Conservation (phyloP, 2,888 invertebrate genomes). For the Torymus tubicola region DNA sequence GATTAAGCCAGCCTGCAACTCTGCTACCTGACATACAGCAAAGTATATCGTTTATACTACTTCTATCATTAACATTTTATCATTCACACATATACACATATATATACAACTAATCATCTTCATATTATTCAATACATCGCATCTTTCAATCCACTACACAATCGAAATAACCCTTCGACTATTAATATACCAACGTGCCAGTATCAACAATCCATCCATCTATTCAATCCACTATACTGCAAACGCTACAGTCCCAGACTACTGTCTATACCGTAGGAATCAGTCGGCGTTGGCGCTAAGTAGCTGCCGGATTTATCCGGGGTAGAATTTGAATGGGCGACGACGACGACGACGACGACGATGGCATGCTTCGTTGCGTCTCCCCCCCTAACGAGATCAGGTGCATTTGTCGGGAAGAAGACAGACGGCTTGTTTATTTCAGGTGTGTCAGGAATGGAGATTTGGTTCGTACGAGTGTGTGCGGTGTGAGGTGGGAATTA, state of each 20-base stretch:
- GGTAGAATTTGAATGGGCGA: conserved; percentile 73
- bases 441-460: background rate
- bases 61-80: no score
- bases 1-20: background rate
- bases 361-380: conserved; percentile 73
- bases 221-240: no score
- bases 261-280: background rate
- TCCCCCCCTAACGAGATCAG: conserved; percentile 74
- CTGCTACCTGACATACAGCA: background rate
- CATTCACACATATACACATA: no score
- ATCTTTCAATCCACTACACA: no score
- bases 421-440: conserved; percentile 35
- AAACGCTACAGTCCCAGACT: no score
- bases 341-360: conserved; percentile 64
- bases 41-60: background rate
- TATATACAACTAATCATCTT: no score
- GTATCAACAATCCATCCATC: no score
- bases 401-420: conserved; percentile 14
- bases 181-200: no score
- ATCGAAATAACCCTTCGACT: no score
- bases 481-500: no score
- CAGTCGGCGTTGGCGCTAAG: conserved; percentile 31
- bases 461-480: no score
- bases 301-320: conserved; percentile 65
- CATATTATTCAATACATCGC: no score